phyloP scores from a whole-genome alignment of 1,140 invertebrate species.

The Tetragnatha versicolor region DNA sequence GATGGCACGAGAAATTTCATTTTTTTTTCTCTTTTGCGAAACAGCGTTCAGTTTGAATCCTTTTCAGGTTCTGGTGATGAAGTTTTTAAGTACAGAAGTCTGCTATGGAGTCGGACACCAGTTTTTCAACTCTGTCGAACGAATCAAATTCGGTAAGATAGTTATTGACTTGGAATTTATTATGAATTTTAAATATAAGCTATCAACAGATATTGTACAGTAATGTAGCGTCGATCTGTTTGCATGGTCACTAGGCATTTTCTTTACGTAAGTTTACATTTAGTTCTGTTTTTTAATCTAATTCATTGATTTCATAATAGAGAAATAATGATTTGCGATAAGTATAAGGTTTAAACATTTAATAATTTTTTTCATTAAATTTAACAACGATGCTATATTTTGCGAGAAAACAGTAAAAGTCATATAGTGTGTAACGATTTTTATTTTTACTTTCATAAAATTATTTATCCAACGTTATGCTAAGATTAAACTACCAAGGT shows the following conservation, averaged over 20 bases:
- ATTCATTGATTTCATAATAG: background rate
- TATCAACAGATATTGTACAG: background rate
- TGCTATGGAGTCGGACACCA: slow-evolving; percentile 27
- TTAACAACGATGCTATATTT: no score
- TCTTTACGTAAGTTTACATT: no score
- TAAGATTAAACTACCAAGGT: no score
- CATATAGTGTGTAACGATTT: no score
- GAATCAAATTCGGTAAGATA: slow-evolving; percentile 16
- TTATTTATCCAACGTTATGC: no score
- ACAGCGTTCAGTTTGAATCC: background rate
- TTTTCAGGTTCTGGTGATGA: slow-evolving; percentile 19
- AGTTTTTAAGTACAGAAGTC: background rate
- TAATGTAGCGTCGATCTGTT: no score
- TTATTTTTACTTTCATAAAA: no score
- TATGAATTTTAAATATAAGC: background rate
- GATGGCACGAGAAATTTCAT: no score
- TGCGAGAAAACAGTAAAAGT: no score
- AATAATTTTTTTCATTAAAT: no score
- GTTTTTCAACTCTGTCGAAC: slow-evolving; percentile 5
- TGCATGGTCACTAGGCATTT: no score
- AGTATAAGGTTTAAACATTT: no score
- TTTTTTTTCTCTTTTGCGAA: background rate
- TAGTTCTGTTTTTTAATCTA: background rate
- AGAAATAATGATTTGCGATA: background rate
- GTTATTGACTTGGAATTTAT: background rate